Percentiles rank a stretch among this genome's conserved stretches.
Conservation (phyloP, 2,888 invertebrate species). For the Acleris laterana region DNA sequence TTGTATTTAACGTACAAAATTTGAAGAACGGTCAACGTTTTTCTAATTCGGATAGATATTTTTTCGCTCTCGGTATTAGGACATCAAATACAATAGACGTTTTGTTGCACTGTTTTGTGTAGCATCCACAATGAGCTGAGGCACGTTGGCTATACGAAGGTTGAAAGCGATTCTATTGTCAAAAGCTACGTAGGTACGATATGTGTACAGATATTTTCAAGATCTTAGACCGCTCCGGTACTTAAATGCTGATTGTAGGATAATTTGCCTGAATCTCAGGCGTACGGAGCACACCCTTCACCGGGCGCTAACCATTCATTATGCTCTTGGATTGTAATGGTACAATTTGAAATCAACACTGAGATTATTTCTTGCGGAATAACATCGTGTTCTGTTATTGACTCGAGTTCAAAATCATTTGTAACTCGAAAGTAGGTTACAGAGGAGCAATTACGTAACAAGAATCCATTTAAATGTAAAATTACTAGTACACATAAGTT, state of each 20-base stretch:
- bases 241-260: conserved; percentile 8
- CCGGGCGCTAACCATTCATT: conserved; percentile 43
- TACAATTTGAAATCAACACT: conserved; percentile 43
- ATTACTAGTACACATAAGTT: neutral
- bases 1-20: conserved; percentile 10
- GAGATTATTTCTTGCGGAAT: conserved; percentile 41
- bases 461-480: conserved; percentile 7
- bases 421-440: conserved; percentile 31
- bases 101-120: too few relatives aligned
- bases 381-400: conserved; percentile 34
- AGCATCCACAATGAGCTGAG: too few relatives aligned
- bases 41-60: conserved; percentile 4
- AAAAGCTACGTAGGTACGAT: too few relatives aligned
- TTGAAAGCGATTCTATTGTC: too few relatives aligned
- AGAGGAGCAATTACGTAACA: conserved; percentile 30
- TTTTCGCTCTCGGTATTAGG: neutral
- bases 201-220: neutral
- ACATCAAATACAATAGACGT: neutral
- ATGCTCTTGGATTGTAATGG: conserved; percentile 41
- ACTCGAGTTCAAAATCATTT: conserved; percentile 35
- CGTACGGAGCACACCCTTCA: conserved; percentile 42
- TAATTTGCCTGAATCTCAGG: conserved; percentile 30
- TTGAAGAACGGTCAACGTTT: neutral
- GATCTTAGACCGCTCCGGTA: neutral
- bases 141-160: neutral